Conservation (phyloP, 2,888 invertebrate species). For the Prosapia bicincta region DNA sequence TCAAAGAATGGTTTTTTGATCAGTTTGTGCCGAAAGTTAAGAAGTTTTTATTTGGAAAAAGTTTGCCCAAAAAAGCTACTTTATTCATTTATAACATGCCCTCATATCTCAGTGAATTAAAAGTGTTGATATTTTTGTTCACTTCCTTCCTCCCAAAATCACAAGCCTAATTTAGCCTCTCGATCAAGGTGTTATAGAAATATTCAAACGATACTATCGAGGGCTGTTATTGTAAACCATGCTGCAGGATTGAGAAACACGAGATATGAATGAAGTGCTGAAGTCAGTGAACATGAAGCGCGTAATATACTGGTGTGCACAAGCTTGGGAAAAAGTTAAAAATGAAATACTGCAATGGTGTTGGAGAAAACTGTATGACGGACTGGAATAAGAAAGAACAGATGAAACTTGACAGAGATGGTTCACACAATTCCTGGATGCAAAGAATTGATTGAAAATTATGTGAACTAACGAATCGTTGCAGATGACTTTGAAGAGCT, state of each 20-base stretch:
- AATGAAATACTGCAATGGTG: conserved; percentile 11
- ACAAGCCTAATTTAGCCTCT: conserved; percentile 10
- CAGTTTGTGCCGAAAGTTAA: too few species aligned
- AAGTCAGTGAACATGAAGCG: conserved; percentile 8
- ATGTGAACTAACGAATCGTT: background rate
- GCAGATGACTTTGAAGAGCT: background rate
- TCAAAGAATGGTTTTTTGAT: too few species aligned
- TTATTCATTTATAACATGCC: background rate
- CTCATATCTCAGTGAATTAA: conserved; percentile 4
- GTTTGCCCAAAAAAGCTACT: too few species aligned
- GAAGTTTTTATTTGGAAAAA: too few species aligned
- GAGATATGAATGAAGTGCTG: too few species aligned
- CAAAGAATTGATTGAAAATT: conserved; percentile 10
- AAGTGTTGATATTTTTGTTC: background rate
- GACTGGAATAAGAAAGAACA: conserved; percentile 5
- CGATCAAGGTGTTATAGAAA: conserved; percentile 12
- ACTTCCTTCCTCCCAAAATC: conserved; percentile 10
- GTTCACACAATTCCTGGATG: too few species aligned
- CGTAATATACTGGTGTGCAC: background rate
- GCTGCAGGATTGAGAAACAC: background rate
- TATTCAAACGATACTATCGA: conserved; percentile 12
- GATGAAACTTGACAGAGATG: too few species aligned
- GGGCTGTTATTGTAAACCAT: too few species aligned
- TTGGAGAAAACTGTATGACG: conserved; percentile 17
- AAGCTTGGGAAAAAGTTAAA: too few species aligned